These are phyloP conservation scores for Pyrocephalus nanus DNA, from an alignment of 2,797 vertebrate genomes.

Conservation along the genomic window DNA sequence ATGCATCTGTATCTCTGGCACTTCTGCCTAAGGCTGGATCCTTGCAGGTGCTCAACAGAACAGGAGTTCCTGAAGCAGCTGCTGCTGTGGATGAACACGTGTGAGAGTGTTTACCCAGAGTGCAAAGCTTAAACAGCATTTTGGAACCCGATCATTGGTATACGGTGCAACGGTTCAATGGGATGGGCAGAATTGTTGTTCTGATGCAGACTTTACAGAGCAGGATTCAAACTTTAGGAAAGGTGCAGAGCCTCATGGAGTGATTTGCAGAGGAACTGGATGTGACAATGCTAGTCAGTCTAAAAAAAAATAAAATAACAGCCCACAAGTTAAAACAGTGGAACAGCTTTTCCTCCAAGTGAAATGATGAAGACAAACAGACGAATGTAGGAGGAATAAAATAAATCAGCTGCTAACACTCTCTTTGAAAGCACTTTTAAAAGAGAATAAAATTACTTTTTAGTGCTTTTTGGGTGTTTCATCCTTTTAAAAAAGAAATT, in stretches of 20 bases:
- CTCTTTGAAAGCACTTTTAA: conserved; percentile 19
- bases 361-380: conserved; percentile 67
- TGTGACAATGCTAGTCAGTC: background rate
- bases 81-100: background rate
- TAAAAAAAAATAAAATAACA: conserved; percentile 15
- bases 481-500: background rate
- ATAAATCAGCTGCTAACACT: conserved; percentile 42
- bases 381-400: conserved; percentile 67
- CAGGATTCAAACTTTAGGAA: background rate
- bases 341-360: conserved; percentile 41
- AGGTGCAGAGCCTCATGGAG: background rate
- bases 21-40: background rate
- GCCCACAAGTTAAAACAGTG: conserved; percentile 42
- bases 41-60: background rate
- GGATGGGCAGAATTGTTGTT: background rate
- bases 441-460: background rate
- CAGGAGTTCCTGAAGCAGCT: background rate
- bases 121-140: background rate
- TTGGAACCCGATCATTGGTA: background rate
- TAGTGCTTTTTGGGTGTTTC: background rate
- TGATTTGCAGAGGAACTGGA: background rate
- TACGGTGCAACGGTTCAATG: background rate
- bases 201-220: background rate
- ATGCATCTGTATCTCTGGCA: background rate
- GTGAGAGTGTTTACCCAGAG: background rate